These are phyloP conservation scores for Tuta absoluta DNA, from an alignment of 2,888 invertebrate genomes.

Conservation along the genomic window DNA sequence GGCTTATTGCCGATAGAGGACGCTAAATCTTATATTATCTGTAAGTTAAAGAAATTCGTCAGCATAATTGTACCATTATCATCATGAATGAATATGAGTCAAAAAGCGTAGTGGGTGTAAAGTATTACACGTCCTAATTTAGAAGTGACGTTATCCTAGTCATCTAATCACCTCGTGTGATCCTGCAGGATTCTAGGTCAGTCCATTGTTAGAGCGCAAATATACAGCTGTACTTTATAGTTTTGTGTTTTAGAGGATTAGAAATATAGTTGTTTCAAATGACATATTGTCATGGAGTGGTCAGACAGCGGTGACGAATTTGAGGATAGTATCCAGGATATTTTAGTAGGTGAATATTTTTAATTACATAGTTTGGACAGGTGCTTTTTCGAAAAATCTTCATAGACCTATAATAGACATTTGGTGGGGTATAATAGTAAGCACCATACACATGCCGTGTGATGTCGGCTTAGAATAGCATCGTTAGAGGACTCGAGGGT, in stretches of 20 bases:
- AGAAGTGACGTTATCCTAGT: constrained; percentile 1
- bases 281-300: constrained; percentile 1
- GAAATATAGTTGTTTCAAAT: no score
- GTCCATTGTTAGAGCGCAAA: not conserved
- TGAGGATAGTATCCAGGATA: constrained; percentile 12
- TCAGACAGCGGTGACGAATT: constrained; percentile 14
- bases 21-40: no score
- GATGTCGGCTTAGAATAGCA: no score
- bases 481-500: no score
- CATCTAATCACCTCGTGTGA: not conserved
- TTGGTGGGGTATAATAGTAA: no score
- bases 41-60: not conserved
- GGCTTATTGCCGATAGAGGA: no score
- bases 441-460: no score
- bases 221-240: not conserved
- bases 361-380: no score
- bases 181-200: constrained; percentile 17
- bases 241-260: not conserved
- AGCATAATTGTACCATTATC: not conserved
- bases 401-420: no score
- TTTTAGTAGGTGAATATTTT: constrained; percentile 1
- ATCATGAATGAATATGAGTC: not conserved
- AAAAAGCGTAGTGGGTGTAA: constrained; percentile 8
- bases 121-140: constrained; percentile 2
- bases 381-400: no score